Percentiles rank a stretch among this genome's conserved stretches.
Conservation (phyloP, 2,888 invertebrate genomes). For the Phlogophora meticulosa region DNA sequence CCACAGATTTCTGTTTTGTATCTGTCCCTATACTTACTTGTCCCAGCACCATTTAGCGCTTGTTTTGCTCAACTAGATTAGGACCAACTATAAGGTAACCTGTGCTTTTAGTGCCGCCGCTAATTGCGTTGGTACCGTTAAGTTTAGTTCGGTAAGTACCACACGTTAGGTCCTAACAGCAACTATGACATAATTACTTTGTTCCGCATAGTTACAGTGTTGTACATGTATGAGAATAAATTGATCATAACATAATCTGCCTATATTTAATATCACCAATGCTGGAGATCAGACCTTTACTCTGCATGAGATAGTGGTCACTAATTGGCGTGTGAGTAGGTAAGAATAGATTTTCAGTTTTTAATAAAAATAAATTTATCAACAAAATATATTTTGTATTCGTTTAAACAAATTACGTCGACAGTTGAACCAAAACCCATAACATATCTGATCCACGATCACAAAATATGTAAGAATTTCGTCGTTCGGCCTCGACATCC, state of each 20-base stretch:
- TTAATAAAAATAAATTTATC: too few relatives aligned
- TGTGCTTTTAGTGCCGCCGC: slow-evolving; percentile 11
- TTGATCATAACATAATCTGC: neutral
- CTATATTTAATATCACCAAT: too few relatives aligned
- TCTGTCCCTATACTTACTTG: neutral
- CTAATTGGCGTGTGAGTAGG: too few relatives aligned
- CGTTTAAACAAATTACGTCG: too few relatives aligned
- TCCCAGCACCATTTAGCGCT: slow-evolving; percentile 10
- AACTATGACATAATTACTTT: slow-evolving; percentile 20
- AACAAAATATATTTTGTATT: too few relatives aligned
- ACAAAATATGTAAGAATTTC: too few relatives aligned
- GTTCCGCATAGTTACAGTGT: slow-evolving; percentile 10
- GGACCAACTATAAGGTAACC: slow-evolving; percentile 26
- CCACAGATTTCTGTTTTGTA: neutral
- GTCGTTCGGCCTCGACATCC: too few relatives aligned
- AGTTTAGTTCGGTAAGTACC: slow-evolving; percentile 13
- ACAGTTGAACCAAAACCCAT: too few relatives aligned
- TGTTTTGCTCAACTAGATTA: slow-evolving; percentile 36
- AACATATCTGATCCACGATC: too few relatives aligned
- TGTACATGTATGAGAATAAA: neutral
- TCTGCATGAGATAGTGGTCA: too few relatives aligned
- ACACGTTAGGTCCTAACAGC: slow-evolving; percentile 19
- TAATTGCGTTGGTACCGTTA: slow-evolving; percentile 33
- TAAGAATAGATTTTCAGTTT: too few relatives aligned
- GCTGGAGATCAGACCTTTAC: too few relatives aligned